Conservation (phyloP, 2,113 vertebrate species). For the Hystrix cristata region DNA sequence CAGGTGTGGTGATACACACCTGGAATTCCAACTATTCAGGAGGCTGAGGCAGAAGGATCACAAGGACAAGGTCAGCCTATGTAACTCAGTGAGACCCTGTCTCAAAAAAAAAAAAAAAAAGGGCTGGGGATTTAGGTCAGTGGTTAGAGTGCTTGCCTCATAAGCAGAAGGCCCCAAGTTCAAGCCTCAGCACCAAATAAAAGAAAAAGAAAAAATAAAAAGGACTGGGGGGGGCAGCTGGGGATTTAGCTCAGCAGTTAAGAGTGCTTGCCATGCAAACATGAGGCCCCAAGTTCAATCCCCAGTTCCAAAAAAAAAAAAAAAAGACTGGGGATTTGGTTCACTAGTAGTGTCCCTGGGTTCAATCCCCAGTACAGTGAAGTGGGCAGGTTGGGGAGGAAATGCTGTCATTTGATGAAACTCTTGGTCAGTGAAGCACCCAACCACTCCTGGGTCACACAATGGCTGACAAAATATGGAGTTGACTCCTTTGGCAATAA, state of each 20-base stretch:
- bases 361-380: not conserved
- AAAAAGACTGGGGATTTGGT: not conserved
- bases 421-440: not conserved
- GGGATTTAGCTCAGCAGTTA: too few species aligned
- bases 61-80: not conserved
- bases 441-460: not conserved
- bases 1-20: not conserved
- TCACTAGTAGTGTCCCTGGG: not conserved
- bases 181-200: too few species aligned
- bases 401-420: not conserved
- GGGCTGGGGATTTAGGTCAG: not conserved
- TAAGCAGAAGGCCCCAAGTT: too few species aligned
- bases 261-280: too few species aligned
- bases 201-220: too few species aligned
- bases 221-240: too few species aligned
- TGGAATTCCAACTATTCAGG: not conserved
- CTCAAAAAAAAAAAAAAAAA: not conserved
- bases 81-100: not conserved
- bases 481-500: not conserved
- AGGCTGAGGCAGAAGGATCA: not conserved
- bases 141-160: not conserved
- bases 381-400: not conserved
- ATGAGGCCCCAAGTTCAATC: too few species aligned
- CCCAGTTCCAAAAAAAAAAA: not conserved
- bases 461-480: conserved; percentile 5